Conservation (phyloP, 2,113 vertebrate genomes). For the Leptodactylus fuscus region DNA sequence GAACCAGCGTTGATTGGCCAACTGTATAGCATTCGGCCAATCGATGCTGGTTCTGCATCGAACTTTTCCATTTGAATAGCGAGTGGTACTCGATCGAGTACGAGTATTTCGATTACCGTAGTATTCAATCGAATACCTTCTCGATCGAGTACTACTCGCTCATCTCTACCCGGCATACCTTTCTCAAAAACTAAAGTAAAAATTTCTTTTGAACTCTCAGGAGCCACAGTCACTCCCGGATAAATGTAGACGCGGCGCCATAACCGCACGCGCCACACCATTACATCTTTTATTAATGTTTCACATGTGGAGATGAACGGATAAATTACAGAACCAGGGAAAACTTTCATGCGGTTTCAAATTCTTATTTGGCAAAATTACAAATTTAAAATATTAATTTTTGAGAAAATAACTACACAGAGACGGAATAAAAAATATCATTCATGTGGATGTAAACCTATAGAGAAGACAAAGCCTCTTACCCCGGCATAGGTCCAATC, state of each 20-base stretch:
- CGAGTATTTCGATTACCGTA: no score
- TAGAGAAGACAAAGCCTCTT: slow-evolving; percentile 64
- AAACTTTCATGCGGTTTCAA: neutral
- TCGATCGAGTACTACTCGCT: no score
- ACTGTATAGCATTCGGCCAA: no score
- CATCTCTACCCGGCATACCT: neutral
- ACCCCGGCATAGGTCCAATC: slow-evolving; percentile 92
- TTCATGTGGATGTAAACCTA: slow-evolving; percentile 9
- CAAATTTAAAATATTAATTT: slow-evolving; percentile 39
- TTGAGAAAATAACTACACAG: neutral
- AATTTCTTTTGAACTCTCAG: neutral
- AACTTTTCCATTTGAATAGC: no score
- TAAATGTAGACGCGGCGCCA: neutral
- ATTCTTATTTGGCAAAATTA: neutral
- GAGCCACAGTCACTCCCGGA: neutral
- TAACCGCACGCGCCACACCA: neutral
- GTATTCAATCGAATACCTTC: no score
- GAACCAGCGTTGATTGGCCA: no score
- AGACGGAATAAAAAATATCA: neutral
- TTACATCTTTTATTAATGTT: slow-evolving; percentile 27
- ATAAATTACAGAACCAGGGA: neutral
- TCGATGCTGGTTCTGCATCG: no score
- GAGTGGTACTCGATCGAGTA: no score
- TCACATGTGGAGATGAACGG: neutral
- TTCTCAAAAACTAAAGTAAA: neutral